Conservation (phyloP, 2,888 invertebrate genomes). For the Caenorhabditis becei region DNA sequence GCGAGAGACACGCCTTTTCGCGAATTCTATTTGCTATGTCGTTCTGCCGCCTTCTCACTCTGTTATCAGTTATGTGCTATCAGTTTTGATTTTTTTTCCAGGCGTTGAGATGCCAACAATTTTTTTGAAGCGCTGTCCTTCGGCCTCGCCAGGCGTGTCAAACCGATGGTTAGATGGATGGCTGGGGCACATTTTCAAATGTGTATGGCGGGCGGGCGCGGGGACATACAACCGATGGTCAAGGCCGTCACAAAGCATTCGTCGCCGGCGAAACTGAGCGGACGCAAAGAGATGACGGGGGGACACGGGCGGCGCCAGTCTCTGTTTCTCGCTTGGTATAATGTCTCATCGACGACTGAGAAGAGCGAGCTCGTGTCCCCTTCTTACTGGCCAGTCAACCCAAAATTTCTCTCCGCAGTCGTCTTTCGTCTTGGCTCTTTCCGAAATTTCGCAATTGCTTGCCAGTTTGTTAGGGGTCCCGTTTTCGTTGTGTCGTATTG, state of each 20-base stretch:
- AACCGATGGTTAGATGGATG: slow-evolving; percentile 11
- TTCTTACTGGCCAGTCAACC: neutral
- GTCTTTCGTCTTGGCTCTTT: neutral
- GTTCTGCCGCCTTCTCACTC: slow-evolving; percentile 5
- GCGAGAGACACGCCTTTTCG: neutral
- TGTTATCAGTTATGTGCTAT: slow-evolving; percentile 8
- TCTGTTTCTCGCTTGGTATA: slow-evolving; percentile 54
- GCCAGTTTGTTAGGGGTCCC: neutral
- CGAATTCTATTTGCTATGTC: slow-evolving; percentile 19
- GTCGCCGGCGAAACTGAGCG: slow-evolving; percentile 40
- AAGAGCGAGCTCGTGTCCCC: slow-evolving; percentile 11
- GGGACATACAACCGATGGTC: slow-evolving; percentile 39
- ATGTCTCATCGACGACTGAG: slow-evolving; percentile 31
- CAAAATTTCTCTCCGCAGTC: slow-evolving; percentile 7
- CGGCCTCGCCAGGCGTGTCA: slow-evolving; percentile 11
- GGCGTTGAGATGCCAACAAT: slow-evolving; percentile 3
- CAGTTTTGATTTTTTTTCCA: slow-evolving; percentile 25
- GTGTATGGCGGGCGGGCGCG: slow-evolving; percentile 7
- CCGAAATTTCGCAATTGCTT: neutral
- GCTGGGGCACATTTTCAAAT: slow-evolving; percentile 34
- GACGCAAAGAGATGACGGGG: slow-evolving; percentile 23
- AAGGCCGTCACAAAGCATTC: slow-evolving; percentile 50
- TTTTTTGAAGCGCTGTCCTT: neutral
- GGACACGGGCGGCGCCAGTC: slow-evolving; percentile 54
- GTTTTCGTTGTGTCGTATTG: neutral